Conservation (phyloP, 2,113 vertebrate species). For the Sinosuthora webbiana region DNA sequence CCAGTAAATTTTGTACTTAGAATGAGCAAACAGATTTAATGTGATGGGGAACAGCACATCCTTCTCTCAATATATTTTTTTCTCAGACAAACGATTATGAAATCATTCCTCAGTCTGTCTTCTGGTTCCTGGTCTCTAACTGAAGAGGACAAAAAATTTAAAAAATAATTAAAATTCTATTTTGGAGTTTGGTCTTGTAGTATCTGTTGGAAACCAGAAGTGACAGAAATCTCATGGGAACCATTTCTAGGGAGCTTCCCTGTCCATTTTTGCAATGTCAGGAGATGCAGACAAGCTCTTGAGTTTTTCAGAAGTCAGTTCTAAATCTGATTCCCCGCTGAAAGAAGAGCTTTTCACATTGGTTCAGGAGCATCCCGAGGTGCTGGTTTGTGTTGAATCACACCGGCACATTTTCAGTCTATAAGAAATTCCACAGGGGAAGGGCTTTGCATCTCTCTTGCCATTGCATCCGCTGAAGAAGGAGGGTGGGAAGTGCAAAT, state of each 20-base stretch:
- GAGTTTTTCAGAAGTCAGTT: background rate
- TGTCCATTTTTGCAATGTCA: background rate
- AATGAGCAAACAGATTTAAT: background rate
- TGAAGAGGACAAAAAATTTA: background rate
- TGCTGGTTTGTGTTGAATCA: background rate
- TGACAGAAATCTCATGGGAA: background rate
- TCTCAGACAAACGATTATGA: background rate
- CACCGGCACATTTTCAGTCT: background rate
- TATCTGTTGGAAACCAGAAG: background rate
- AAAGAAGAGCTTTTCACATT: background rate
- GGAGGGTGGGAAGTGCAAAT: background rate
- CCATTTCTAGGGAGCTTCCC: background rate
- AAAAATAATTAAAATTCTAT: background rate
- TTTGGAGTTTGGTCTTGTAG: background rate
- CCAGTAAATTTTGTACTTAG: background rate
- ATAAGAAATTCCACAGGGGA: background rate
- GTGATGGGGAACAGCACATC: background rate
- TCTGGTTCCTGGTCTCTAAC: background rate
- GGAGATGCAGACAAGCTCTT: background rate
- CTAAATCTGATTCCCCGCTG: background rate
- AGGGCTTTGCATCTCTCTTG: background rate
- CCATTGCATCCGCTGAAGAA: background rate
- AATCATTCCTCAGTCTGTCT: background rate
- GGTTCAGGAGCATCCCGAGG: fast-evolving
- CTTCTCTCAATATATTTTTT: background rate